A percentile compares a stretch with the other conserved stretches of the same genome.
Conservation (phyloP, 2,797 vertebrate genomes). For the Arctocebus calabarensis region DNA sequence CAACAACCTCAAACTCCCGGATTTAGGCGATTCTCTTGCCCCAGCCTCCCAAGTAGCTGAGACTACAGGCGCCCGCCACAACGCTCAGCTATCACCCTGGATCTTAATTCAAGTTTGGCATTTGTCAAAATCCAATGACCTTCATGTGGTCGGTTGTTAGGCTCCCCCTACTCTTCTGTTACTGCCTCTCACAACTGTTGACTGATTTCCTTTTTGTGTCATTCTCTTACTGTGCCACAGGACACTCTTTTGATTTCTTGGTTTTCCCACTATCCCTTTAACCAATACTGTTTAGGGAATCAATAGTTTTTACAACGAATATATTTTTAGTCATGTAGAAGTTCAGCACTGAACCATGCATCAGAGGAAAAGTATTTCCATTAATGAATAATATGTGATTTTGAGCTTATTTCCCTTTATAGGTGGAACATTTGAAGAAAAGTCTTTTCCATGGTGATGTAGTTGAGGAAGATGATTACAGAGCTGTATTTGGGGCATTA, state of each 20-base stretch:
- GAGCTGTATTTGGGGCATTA: not conserved
- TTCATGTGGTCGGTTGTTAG: not conserved
- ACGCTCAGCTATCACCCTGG: too few species aligned
- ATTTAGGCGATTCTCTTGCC: too few species aligned
- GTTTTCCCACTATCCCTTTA: not conserved
- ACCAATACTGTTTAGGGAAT: not conserved
- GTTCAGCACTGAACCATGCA: not conserved
- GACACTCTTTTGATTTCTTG: not conserved
- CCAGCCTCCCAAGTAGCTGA: too few species aligned
- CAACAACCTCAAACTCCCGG: too few species aligned
- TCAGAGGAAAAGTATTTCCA: not conserved
- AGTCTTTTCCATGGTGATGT: not conserved
- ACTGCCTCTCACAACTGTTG: not conserved
- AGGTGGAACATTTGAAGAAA: not conserved
- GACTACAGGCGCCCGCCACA: too few species aligned
- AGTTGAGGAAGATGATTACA: not conserved
- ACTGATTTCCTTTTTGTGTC: not conserved
- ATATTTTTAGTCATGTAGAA: not conserved
- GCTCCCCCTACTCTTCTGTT: not conserved
- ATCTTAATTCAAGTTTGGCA: not conserved
- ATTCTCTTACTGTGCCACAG: not conserved
- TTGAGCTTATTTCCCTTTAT: not conserved
- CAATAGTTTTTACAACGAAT: not conserved
- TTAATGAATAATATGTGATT: not conserved
- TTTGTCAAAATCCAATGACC: not conserved